Evolutionary conservation across 2,113 vertebrate genomes (phyloP).

Genomic region (Meriones unguiculatus): DNA sequence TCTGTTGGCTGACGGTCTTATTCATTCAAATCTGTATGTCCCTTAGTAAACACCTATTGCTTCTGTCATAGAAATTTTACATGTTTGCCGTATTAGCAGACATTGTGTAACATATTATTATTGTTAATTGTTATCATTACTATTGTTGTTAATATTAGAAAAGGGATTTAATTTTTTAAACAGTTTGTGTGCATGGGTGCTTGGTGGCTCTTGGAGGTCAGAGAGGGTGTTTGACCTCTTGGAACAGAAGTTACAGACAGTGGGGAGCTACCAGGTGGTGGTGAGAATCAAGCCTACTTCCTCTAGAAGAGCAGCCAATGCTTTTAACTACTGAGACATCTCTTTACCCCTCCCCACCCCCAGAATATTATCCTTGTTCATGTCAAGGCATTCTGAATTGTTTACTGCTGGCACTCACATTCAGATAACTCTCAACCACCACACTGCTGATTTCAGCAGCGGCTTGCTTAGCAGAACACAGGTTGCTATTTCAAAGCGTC

Average conservation of each 20-base stretch:
- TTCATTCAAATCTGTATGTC: slow-evolving; percentile 22
- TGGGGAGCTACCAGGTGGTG: not conserved
- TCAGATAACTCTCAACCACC: not conserved
- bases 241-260: not conserved
- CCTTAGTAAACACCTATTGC: not conserved
- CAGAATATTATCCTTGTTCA: not conserved
- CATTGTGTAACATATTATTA: not conserved
- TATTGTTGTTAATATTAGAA: not conserved
- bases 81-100: not conserved
- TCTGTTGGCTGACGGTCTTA: not conserved
- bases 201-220: not conserved
- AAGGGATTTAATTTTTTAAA: not conserved
- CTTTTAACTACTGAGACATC: not conserved
- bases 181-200: not conserved
- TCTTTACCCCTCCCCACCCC: not conserved
- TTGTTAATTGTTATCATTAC: not conserved
- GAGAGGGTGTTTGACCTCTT: not conserved
- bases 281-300: not conserved
- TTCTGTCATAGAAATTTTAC: not conserved
- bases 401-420: not conserved
- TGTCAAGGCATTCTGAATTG: not conserved
- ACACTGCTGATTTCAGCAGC: not conserved
- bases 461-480: not conserved
- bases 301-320: not conserved
- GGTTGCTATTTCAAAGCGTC: slow-evolving; percentile 1